Percentiles rank a stretch among this genome's conserved stretches.
These are phyloP conservation scores for Sinocyclocheilus rhinocerous DNA, from an alignment of 2,113 vertebrate species.

Conservation along the genomic window DNA sequence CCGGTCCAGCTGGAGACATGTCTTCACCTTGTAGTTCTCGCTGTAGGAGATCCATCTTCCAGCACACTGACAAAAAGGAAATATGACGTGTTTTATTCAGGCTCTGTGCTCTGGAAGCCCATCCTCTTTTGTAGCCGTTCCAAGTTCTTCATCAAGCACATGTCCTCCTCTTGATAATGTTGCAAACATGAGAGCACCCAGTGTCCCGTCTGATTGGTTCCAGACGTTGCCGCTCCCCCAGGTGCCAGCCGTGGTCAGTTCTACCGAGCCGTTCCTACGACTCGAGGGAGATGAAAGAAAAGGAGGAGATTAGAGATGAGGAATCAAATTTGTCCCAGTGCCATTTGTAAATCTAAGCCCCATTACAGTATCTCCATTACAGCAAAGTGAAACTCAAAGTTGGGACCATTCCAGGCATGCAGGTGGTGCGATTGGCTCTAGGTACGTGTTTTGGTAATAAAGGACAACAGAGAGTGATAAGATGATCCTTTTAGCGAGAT, in stretches of 20 bases:
- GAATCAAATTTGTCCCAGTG: slow-evolving; percentile 63
- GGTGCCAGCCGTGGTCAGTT: slow-evolving; percentile 56
- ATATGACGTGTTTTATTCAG: slow-evolving; percentile 52
- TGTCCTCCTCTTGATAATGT: slow-evolving; percentile 39
- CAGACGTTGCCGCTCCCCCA: slow-evolving; percentile 54
- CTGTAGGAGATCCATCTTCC: slow-evolving; percentile 31
- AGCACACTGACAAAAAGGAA: slow-evolving; percentile 13
- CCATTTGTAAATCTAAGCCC: slow-evolving; percentile 64
- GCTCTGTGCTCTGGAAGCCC: slow-evolving; percentile 41
- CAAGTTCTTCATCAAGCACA: slow-evolving; percentile 62
- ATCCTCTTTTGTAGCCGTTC: slow-evolving; percentile 64
- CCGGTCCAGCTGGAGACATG: slow-evolving; percentile 2
- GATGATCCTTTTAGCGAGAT: slow-evolving; percentile 56
- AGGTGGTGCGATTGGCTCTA: slow-evolving; percentile 62
- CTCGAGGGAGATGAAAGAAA: slow-evolving; percentile 66
- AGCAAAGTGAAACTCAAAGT: background rate
- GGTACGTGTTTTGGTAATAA: slow-evolving; percentile 19
- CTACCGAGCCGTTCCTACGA: slow-evolving; percentile 56
- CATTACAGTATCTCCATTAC: slow-evolving; percentile 26
- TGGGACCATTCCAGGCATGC: slow-evolving; percentile 29
- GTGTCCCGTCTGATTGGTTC: slow-evolving; percentile 59
- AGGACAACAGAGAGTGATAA: slow-evolving; percentile 49
- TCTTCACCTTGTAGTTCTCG: slow-evolving; percentile 6
- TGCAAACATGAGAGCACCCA: slow-evolving; percentile 47
- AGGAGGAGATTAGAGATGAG: slow-evolving; percentile 61